Conservation (phyloP, 2,113 vertebrate genomes). For the Megaleporinus macrocephalus region DNA sequence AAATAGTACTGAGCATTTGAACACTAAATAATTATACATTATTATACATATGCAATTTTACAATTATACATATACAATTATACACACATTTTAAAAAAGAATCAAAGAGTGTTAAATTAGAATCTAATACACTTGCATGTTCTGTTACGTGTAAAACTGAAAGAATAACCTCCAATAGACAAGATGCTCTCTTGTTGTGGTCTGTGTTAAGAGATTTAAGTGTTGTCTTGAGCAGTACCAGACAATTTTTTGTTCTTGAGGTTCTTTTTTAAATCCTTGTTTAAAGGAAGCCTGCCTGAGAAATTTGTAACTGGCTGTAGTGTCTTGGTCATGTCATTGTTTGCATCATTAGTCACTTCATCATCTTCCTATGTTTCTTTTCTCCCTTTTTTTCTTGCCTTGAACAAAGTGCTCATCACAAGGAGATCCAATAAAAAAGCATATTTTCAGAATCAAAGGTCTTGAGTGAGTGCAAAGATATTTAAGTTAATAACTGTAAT, state of each 20-base stretch:
- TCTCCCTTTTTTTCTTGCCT: slow-evolving; percentile 21
- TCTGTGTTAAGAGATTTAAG: neutral
- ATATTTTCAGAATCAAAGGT: slow-evolving; percentile 36
- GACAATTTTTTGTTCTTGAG: neutral
- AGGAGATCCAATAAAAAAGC: slow-evolving; percentile 41
- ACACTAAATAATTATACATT: too few species aligned
- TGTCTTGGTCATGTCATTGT: neutral
- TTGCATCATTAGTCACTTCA: neutral
- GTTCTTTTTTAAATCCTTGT: slow-evolving; percentile 4
- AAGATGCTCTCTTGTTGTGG: neutral
- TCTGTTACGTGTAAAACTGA: neutral
- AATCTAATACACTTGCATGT: neutral
- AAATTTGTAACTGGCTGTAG: neutral
- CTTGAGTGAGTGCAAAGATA: slow-evolving; percentile 8
- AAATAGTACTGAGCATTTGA: neutral
- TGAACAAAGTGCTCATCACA: slow-evolving; percentile 36
- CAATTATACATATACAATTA: too few species aligned
- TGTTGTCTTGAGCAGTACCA: neutral
- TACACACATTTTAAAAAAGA: too few species aligned
- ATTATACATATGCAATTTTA: too few species aligned
- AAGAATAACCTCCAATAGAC: neutral
- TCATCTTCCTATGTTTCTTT: slow-evolving; percentile 5
- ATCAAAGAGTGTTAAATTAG: neutral
- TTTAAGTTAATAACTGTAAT: slow-evolving; percentile 21
- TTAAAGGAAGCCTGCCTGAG: neutral